phyloP scores from a whole-genome alignment of 2,888 invertebrate species.

The Drosophila setosimentum region DNA sequence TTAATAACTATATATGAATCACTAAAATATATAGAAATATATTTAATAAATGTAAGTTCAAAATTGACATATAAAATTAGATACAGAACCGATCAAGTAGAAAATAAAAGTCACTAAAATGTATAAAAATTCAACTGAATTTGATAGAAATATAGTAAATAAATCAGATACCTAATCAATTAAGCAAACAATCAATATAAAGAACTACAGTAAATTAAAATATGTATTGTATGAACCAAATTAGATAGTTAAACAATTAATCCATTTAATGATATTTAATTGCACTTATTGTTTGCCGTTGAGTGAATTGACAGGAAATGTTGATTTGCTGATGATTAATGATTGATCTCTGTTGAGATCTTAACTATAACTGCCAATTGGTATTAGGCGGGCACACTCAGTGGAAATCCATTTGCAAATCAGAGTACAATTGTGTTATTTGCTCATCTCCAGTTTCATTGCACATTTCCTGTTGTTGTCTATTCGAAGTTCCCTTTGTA shows the following conservation, averaged over 20 bases:
- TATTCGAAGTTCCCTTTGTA: constrained; percentile 2
- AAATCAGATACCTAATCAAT: not conserved
- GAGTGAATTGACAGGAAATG: constrained; percentile 30
- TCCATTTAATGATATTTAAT: not conserved
- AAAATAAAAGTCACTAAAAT: not conserved
- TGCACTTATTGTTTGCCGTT: constrained; percentile 1
- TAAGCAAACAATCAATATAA: not conserved
- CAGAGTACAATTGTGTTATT: constrained; percentile 18
- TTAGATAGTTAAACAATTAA: not conserved
- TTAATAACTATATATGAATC: no score
- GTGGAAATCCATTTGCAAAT: constrained; percentile 33
- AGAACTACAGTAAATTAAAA: not conserved
- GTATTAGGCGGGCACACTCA: not conserved
- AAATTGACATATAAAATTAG: no score
- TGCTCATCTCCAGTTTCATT: constrained; percentile 43
- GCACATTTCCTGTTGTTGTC: constrained; percentile 50
- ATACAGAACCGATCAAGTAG: not conserved
- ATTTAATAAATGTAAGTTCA: no score
- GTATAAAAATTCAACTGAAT: not conserved
- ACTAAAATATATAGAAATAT: no score
- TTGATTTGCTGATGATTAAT: constrained; percentile 14
- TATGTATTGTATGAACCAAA: not conserved
- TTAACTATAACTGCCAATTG: not conserved
- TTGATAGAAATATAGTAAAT: not conserved
- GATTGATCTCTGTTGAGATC: constrained; percentile 17